Percentiles rank a stretch among this genome's conserved stretches.
Evolutionary conservation across 2,113 vertebrate species (phyloP).

Genomic region (Thymallus thymallus): DNA sequence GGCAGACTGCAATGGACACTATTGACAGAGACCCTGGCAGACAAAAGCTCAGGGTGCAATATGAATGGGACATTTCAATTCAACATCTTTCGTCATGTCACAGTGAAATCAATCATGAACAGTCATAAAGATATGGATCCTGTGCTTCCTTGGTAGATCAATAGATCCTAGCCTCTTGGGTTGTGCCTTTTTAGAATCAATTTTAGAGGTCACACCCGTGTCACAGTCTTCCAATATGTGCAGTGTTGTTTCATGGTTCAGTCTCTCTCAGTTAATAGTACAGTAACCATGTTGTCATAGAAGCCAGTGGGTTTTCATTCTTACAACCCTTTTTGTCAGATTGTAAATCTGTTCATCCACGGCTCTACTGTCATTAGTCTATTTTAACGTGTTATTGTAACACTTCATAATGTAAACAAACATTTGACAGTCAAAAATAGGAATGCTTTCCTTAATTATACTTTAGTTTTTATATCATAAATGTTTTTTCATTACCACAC

Average conservation of each 20-base stretch:
- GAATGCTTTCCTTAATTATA: background rate
- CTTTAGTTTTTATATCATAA: slow-evolving; percentile 1
- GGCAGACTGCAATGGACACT: too few species aligned
- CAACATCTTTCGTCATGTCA: too few species aligned
- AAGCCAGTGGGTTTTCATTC: background rate
- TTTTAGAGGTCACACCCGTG: too few species aligned
- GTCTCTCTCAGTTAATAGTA: background rate
- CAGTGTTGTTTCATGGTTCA: too few species aligned
- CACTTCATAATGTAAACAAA: slow-evolving; percentile 3
- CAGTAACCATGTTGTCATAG: background rate
- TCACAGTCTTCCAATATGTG: background rate
- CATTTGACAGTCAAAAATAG: background rate
- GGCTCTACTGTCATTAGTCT: background rate
- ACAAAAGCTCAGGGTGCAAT: too few species aligned
- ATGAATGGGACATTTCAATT: too few species aligned
- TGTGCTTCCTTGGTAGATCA: background rate
- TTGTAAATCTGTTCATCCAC: background rate
- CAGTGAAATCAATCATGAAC: too few species aligned
- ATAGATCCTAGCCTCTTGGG: background rate
- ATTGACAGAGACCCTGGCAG: too few species aligned
- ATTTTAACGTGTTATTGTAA: background rate
- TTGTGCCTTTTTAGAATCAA: background rate
- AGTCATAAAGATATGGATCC: too few species aligned
- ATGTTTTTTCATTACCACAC: slow-evolving; percentile 1
- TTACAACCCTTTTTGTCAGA: background rate